Evolutionary conservation across 2,113 vertebrate genomes (phyloP), one percentile per base, ranked within the genome.

Genomic region (Nestor notabilis): DNA sequence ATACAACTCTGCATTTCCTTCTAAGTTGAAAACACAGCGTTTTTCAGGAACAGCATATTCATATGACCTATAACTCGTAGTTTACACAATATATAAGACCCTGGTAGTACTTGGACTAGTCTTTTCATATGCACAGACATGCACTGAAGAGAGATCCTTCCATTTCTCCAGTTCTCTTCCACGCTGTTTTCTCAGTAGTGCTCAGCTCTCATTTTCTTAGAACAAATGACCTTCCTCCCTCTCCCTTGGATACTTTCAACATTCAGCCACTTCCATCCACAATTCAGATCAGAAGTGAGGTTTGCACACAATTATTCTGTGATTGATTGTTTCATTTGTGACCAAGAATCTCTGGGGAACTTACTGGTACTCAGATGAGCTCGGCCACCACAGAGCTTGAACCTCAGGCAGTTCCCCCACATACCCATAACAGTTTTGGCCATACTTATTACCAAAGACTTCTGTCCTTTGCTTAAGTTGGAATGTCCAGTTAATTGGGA

Each of bases 51-150:
- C 23, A 47, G 37, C 7, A 3, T 35, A 61, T 76, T 71, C 44
- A 28, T 43, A 7, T 21, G 68, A 75, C 11, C 19, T 11, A 24
- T 2, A 72, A 69, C 3, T 37, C 37, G 43, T 52, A 69, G 41
- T 17, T 66, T 53, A 49, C 28, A n/a, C 0, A 4, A 33, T 43
- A 21, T 11, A 2, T 16, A 44, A 75, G 16, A n/a, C 10, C n/a
- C 24, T n/a, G 21, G 11, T 25, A 8, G 33, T 47, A 52, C 19
- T 20, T 44, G 55, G 41, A 47, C 11, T 18, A 41, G 16, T 25
- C 10, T 79, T 52, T 75, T 82, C 43, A 31, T 33, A 17, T 31
- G 37, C 17, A 56, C 0, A 0, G 33, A n/a, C 17, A 43, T 2
- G 12, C 10, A 63, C 6, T 39, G 44, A 69, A 64, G 61, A 43